Evolutionary conservation across 2,113 vertebrate species (phyloP), one percentile per base, ranked within the genome.

Genomic region (Mirounga angustirostris): DNA sequence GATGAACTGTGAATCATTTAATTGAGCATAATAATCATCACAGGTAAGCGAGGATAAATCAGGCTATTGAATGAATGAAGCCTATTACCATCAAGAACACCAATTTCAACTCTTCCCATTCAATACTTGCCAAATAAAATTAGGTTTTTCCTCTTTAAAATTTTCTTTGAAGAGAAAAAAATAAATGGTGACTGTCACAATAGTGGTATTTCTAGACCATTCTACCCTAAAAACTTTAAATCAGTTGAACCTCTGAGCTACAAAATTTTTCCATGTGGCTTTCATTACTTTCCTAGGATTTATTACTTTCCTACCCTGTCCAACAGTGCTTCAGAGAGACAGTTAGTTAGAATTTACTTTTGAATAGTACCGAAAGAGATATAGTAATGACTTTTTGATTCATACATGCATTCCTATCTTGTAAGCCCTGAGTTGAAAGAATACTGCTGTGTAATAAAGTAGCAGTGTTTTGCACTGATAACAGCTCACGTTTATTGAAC

Each of bases 291-390:
- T 78, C 30, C 5, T 88, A 33, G 85, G 4, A 7, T 36, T 95
- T 12, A 59, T 79, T 56, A 88, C 82, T 91, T 79, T 78, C 30
- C 5, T 88, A 33, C 16, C n/a, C 67, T n/a, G 43, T 40, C 59
- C 46, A 92, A 52, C 3, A 46, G 14, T 61, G 80, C n/a, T 90
- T 79, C 36, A 36, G 69, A 40, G 43, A 90, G 2, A 78, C 28
- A 80, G 91, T 96, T 61, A 85, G 83, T 96, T 61, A 85, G 83
- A 91, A 76, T 89, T 69, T 71, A 85, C n/a, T 80, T 79, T 54
- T 96, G 26, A 90, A 33, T 73, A 33, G 33, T 73, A 79, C 22
- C 5, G 54, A 56, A 73, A 92, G 91, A 46, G 59, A 78, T 59
- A 89, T n/a, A 61, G 36, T 81, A 74, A 59, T 16, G 40, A n/a